A percentile compares a stretch with the other conserved stretches of the same genome.
Conservation (phyloP, 2,113 vertebrate species). For the Melanostigma gelatinosum region DNA sequence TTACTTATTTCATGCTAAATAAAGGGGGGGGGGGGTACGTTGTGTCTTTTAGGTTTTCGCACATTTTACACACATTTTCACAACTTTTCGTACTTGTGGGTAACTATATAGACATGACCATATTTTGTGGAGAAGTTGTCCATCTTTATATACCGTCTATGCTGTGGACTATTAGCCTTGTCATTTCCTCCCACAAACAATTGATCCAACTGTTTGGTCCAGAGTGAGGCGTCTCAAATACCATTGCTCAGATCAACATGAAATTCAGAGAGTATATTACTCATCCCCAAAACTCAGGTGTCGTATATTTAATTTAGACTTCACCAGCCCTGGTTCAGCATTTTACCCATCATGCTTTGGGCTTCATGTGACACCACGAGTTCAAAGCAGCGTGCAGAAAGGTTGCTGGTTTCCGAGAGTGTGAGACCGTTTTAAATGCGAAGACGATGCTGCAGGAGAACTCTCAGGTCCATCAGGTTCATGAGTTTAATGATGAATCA, state of each 20-base stretch:
- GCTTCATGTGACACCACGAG: neutral
- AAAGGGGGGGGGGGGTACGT: too few species aligned
- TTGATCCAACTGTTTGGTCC: neutral
- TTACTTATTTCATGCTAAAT: too few species aligned
- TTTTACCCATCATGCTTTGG: neutral
- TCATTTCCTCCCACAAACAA: neutral
- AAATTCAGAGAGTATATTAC: neutral
- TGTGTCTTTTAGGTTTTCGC: too few species aligned
- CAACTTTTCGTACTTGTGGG: too few species aligned
- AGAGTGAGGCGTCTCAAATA: neutral
- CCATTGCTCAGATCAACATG: neutral
- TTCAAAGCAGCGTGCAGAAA: neutral
- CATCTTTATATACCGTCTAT: too few species aligned
- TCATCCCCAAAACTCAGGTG: neutral
- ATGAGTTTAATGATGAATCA: constrained; percentile 38
- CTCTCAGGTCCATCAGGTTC: neutral
- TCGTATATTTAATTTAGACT: neutral
- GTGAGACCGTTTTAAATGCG: neutral
- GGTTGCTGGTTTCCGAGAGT: neutral
- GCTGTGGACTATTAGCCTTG: too few species aligned
- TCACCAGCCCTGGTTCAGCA: neutral
- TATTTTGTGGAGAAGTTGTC: too few species aligned
- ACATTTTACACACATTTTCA: too few species aligned
- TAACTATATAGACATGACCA: too few species aligned
- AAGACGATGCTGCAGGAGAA: neutral